These are phyloP conservation scores for Bombus difficillimus DNA, from an alignment of 1,140 invertebrate genomes.

Conservation along the genomic window DNA sequence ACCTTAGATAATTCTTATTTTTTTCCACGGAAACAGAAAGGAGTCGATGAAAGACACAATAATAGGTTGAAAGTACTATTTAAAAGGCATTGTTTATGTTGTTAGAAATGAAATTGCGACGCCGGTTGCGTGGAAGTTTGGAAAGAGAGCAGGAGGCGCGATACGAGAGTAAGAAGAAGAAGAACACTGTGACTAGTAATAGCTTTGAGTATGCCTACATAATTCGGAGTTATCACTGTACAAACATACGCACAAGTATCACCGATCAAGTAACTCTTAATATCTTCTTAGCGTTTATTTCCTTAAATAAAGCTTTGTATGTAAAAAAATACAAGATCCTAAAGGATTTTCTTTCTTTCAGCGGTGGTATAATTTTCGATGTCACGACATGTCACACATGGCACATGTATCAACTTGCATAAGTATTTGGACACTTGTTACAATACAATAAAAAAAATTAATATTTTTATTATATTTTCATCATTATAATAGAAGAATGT, in stretches of 20 bases:
- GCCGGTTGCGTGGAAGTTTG: slow-evolving; percentile 27
- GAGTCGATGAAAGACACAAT: neutral
- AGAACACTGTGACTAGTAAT: neutral
- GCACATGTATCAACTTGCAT: too few species aligned
- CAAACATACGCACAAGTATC: neutral
- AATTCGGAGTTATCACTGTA: neutral
- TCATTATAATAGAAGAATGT: too few species aligned
- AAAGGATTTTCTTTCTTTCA: neutral
- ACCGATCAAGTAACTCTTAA: neutral
- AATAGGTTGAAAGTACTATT: slow-evolving; percentile 11
- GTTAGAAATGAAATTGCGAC: slow-evolving; percentile 71
- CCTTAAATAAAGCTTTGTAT: neutral
- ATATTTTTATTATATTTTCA: too few species aligned
- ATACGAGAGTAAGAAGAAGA: slow-evolving; percentile 14
- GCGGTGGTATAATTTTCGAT: neutral
- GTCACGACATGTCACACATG: too few species aligned
- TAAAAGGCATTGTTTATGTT: slow-evolving; percentile 63
- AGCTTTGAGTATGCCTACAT: neutral
- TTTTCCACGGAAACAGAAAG: neutral
- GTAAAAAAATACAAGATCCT: too few species aligned
- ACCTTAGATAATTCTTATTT: neutral
- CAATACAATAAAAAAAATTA: too few species aligned
- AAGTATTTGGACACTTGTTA: too few species aligned
- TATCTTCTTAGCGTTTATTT: neutral
- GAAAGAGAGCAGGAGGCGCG: slow-evolving; percentile 32